These are phyloP conservation scores for Dinothrombium tinctorium DNA, from an alignment of 1,140 invertebrate species.

Conservation along the genomic window DNA sequence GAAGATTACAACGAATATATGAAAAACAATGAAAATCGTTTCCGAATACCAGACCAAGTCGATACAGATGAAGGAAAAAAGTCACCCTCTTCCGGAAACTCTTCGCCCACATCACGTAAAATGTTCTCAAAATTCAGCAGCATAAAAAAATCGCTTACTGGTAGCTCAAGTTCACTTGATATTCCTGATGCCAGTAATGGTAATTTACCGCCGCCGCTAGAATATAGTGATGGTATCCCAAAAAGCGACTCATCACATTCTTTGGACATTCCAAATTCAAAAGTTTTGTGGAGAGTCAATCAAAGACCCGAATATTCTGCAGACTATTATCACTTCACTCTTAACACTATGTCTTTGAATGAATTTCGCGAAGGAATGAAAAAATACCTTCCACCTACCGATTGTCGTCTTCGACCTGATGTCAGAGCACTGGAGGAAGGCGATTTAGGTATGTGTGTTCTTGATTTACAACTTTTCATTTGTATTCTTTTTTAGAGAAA, in stretches of 20 bases:
- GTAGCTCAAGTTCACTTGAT: slow-evolving; percentile 8
- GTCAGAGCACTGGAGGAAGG: slow-evolving; percentile 69
- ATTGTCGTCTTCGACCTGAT: slow-evolving; percentile 68
- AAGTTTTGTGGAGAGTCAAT: slow-evolving; percentile 51
- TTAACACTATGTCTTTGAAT: slow-evolving; percentile 77
- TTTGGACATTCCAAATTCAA: slow-evolving; percentile 53
- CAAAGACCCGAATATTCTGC: slow-evolving; percentile 47
- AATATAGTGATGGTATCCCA: slow-evolving; percentile 21
- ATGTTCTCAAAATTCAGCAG: slow-evolving; percentile 56
- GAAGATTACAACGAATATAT: slow-evolving; percentile 42
- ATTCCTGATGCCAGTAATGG: slow-evolving; percentile 6
- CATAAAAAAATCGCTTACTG: slow-evolving; percentile 34
- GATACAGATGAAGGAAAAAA: not conserved
- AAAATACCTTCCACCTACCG: slow-evolving; percentile 48
- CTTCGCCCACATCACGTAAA: slow-evolving; percentile 25
- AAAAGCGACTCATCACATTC: slow-evolving; percentile 40
- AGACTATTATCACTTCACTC: slow-evolving; percentile 67
- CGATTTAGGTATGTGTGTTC: slow-evolving; percentile 41
- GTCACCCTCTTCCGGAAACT: no score
- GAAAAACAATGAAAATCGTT: slow-evolving; percentile 25
- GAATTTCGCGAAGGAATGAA: slow-evolving; percentile 42
- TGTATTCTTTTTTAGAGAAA: slow-evolving; percentile 17
- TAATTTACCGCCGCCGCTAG: not conserved
- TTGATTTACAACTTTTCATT: no score
- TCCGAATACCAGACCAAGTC: slow-evolving; percentile 10